Base-by-base conservation (phyloP, 2,113 vertebrate species). In the Calonectris borealis region DNA sequence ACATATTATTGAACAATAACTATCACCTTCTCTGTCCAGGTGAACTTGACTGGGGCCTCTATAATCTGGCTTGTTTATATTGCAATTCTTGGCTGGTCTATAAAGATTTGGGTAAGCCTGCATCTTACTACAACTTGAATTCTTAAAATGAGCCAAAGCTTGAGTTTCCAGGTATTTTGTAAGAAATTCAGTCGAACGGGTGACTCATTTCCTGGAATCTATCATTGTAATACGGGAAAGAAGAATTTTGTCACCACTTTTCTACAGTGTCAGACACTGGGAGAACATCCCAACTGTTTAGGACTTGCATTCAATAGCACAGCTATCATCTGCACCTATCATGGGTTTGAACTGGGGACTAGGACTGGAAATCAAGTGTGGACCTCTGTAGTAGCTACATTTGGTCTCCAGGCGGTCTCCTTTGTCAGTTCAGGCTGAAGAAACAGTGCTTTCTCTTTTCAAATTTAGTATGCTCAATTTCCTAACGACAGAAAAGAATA, bases 1-100 rank as follows among this genome's bases (percentile, higher is more conserved):
- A 2, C 0, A 0, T 17, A 27, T 52, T 60, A 34, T 4, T 77
- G 54, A 92, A 32, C 77, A 77, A 7, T n/a, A 51, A 58, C 21
- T 6, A 1, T 52, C 38, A 71, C 17, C 34, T 46, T 8, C 32
- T 82, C 78, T 75, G 40, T 44, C 26, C 65, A 55, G 38, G 19
- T 61, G 44, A 77, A 58, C 20, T 57, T 55, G 25, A 27, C 26
- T 60, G 38, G 20, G 26, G 9, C 32, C 71, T 90, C 68, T 49
- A 16, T 72, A 66, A 20, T 62, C 44, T 77, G 58, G 7, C 27
- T 61, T 40, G 2, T 68, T 80, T 17, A 65, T n/a, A 57, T 2
- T 40, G 18, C 44, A 77, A 22, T 32, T 79, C n/a, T 22, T 72
- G 58, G 21, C 83, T 65, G 44, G 11, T 38, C 83, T 80, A 0